Conservation (phyloP, 2,888 invertebrate genomes). For the Sesia apiformis region DNA sequence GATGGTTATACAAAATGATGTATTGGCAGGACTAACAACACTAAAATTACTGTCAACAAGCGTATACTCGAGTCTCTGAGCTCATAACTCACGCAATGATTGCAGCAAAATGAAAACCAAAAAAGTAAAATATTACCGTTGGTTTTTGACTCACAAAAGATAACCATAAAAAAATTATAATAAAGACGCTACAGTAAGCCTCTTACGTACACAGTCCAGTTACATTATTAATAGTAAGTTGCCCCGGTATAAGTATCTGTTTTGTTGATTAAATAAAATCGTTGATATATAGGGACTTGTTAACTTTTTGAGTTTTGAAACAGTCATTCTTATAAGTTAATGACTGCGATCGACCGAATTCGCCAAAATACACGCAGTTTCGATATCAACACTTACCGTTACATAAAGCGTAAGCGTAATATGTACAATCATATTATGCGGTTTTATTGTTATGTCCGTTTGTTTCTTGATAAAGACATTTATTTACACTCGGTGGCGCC, state of each 20-base stretch:
- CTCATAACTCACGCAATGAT: constrained; percentile 17
- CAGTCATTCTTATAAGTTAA: constrained; percentile 22
- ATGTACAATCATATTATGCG: constrained; percentile 24
- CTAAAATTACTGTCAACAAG: constrained; percentile 32
- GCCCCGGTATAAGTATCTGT: neutral
- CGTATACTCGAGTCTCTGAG: constrained; percentile 11
- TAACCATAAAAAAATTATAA: neutral
- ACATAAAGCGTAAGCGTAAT: constrained; percentile 29
- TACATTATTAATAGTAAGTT: neutral
- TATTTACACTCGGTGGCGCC: constrained; percentile 18
- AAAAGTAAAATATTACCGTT: constrained; percentile 17
- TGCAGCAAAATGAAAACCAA: constrained; percentile 14
- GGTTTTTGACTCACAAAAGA: constrained; percentile 10
- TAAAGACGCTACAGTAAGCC: neutral
- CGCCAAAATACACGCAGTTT: constrained; percentile 32
- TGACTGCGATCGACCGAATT: constrained; percentile 35
- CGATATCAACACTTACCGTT: constrained; percentile 33
- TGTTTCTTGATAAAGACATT: constrained; percentile 43
- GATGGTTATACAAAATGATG: constrained; percentile 15
- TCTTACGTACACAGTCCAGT: neutral
- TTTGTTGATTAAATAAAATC: neutral
- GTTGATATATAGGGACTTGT: constrained; percentile 11
- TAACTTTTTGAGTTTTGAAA: constrained; percentile 34
- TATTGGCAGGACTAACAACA: constrained; percentile 22
- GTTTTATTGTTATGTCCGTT: constrained; percentile 34